Percentiles rank a stretch among this genome's conserved stretches.
Conservation (phyloP, 2,797 vertebrate genomes). For the Varecia variegata region DNA sequence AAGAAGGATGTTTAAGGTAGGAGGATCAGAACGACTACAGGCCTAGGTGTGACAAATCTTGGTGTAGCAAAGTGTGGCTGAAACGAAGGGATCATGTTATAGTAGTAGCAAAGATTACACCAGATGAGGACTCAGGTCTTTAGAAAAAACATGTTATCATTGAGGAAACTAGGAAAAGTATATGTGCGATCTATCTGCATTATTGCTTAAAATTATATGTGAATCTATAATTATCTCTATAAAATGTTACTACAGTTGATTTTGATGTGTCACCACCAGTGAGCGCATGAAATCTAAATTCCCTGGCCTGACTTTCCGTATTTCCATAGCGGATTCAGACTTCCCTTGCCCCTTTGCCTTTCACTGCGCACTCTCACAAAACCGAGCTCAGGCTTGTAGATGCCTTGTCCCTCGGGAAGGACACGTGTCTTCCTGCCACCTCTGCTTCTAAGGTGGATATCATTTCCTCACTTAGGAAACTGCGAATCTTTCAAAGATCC, state of each 20-base stretch:
- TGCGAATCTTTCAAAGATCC: background rate
- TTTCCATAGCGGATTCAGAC: background rate
- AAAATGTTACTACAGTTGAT: background rate
- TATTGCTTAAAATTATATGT: background rate
- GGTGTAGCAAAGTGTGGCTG: too few relatives aligned
- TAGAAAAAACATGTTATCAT: background rate
- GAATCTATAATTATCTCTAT: too few relatives aligned
- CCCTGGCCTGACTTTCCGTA: too few relatives aligned
- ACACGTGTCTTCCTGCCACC: background rate
- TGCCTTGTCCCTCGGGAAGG: background rate
- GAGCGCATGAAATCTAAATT: background rate
- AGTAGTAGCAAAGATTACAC: background rate
- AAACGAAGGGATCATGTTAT: background rate
- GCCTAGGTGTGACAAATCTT: too few relatives aligned
- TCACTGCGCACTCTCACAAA: too few relatives aligned
- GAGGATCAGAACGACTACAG: background rate
- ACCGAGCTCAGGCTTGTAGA: background rate
- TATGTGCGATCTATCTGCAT: background rate
- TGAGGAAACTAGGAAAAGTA: background rate
- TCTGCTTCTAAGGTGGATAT: background rate
- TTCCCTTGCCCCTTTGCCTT: background rate
- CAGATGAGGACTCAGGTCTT: too few relatives aligned
- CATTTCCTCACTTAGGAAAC: background rate
- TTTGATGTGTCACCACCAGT: background rate
- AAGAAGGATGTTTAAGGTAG: background rate